phyloP scores from a whole-genome alignment of 2,888 invertebrate genomes.

The Parelbella ahira region DNA sequence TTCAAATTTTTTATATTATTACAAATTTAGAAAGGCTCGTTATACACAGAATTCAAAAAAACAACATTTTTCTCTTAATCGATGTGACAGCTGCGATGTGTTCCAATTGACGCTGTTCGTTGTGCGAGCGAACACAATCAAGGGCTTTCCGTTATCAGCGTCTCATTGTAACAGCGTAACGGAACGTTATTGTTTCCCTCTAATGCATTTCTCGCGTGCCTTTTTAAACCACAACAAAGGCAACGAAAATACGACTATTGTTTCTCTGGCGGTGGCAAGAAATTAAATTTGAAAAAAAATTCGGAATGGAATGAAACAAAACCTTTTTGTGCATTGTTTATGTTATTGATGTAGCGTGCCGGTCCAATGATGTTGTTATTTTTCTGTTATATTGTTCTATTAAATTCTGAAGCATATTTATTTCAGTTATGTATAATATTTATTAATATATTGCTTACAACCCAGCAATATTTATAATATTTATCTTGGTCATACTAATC shows the following conservation, averaged over 20 bases:
- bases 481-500: too few species aligned
- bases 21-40: too few species aligned
- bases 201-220: constrained; percentile 31
- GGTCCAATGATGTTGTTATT: too few species aligned
- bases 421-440: too few species aligned
- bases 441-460: too few species aligned
- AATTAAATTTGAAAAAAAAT: constrained; percentile 23
- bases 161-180: constrained; percentile 26
- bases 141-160: constrained; percentile 19
- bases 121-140: constrained; percentile 18
- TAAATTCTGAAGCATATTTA: too few species aligned
- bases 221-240: constrained; percentile 25
- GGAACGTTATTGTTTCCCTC: constrained; percentile 28
- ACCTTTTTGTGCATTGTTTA: too few species aligned
- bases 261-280: constrained; percentile 17
- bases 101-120: constrained; percentile 9
- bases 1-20: too few species aligned
- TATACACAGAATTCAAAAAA: too few species aligned
- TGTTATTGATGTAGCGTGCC: too few species aligned
- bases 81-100: constrained; percentile 11
- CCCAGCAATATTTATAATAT: too few species aligned
- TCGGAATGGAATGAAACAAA: constrained; percentile 11
- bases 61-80: background rate
- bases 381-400: too few species aligned
- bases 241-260: constrained; percentile 18